Conservation (phyloP, 30 jellyfish, hydroid and myxozoan genomes). For the Pelagia noctiluca region DNA sequence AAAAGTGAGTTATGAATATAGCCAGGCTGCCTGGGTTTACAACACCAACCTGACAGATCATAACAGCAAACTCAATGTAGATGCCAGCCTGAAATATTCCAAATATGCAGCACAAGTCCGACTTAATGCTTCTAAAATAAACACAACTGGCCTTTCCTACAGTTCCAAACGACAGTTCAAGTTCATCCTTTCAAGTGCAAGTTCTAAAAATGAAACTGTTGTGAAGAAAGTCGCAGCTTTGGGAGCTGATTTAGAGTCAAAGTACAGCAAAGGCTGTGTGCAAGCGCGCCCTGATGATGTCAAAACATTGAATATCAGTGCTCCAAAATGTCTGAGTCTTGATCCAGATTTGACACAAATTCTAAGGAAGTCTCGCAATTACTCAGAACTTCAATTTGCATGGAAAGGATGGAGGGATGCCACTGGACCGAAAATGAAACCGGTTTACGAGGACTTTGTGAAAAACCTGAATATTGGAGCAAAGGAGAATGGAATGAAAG, state of each 20-base stretch:
- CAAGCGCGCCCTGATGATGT: constrained; percentile 69
- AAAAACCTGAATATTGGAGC: constrained; percentile 82
- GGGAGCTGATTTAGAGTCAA: constrained; percentile 18
- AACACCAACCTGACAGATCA: constrained; percentile 79
- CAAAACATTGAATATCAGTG: constrained; percentile 44
- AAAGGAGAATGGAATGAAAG: constrained; percentile 76
- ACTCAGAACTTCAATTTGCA: constrained; percentile 74
- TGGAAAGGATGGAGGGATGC: constrained; percentile 98
- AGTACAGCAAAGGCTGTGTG: constrained; percentile 87
- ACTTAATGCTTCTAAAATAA: constrained; percentile 47
- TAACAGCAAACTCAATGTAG: constrained; percentile 53
- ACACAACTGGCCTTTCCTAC: constrained; percentile 16
- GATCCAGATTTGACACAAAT: constrained; percentile 71
- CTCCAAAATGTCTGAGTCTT: constrained; percentile 65
- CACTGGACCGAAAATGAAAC: constrained; percentile 76
- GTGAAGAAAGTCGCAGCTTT: background rate
- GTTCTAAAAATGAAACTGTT: background rate
- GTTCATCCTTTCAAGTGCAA: constrained; percentile 27
- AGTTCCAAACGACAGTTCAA: constrained; percentile 74
- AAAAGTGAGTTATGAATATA: background rate
- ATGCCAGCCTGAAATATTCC: constrained; percentile 46
- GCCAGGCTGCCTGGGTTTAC: constrained; percentile 49
- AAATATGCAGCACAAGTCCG: constrained; percentile 36
- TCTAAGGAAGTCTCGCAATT: constrained; percentile 72
- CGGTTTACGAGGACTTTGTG: constrained; percentile 72